Base-by-base conservation (phyloP, 2,113 vertebrate species). In the Sapayoa aenigma region DNA sequence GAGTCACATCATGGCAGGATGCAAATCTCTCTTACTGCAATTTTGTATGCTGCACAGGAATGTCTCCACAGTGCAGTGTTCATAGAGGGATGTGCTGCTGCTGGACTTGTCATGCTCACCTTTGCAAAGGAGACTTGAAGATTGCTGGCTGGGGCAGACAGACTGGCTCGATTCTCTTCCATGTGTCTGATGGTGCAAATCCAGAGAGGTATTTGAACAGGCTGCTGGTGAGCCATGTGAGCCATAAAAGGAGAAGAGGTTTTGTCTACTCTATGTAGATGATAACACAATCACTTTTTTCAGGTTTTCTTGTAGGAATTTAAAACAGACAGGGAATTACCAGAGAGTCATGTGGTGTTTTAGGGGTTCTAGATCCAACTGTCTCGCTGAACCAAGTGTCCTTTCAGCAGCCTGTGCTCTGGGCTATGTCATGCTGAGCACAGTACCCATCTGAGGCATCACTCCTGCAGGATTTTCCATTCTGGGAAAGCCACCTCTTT, bases 21-120 rank as follows among this genome's bases (percentile, higher is more conserved):
- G 19, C 2, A 16, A 30, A 33, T 23, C 41, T 41, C 25, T 66
- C 10, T 47, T 44, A 8, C 49, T 69, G 33, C 69, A 76, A 33
- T 56, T 88, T 44, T 33, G 49, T 62, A 39, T 55, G 42, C 71
- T 3, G 9, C 30, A 9, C 9, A 16, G 69, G 59, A 52, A 20
- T n/a, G 69, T 46, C 74, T 85, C 71, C 46, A 49, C 18, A 41
- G 53, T 24, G 28, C 42, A 66, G 37, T 20, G 8, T 69, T 80
- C 20, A 1, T 11, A 11, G 14, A 18, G 10, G 23, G 25, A 5
- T 28, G 7, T 66, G 44, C 42, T 53, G 59, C 41, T 69, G 77
- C 75, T 2, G 5, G 66, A 14, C 55, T 21, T 31, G 37, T 22
- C 9, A 21, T 0, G 2, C 49, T 95, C 0, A 0, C 46, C n/a